Percentiles rank a stretch among this genome's conserved stretches.
These are phyloP conservation scores for Leptogaster cylindrica DNA, from an alignment of 2,888 invertebrate genomes.

Conservation along the genomic window DNA sequence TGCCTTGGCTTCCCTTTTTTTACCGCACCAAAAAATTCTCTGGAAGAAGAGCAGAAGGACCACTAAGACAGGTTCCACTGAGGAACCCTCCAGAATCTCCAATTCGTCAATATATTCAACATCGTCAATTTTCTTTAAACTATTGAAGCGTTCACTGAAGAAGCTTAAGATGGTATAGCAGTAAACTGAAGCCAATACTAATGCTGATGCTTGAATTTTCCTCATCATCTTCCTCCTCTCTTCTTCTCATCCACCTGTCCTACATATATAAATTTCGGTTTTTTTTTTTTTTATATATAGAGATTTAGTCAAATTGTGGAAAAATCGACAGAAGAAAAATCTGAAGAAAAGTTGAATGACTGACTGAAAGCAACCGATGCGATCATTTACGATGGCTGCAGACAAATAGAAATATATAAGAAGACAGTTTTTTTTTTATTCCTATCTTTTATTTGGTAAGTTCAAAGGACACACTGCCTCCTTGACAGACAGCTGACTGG, in stretches of 20 bases:
- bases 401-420: conserved; percentile 4
- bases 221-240: no score
- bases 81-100: conserved; percentile 11
- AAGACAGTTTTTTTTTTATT: no score
- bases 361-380: conserved; percentile 26
- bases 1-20: conserved; percentile 3
- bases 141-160: conserved; percentile 26
- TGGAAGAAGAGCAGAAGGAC: not conserved
- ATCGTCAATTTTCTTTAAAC: conserved; percentile 12
- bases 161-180: conserved; percentile 16
- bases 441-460: no score
- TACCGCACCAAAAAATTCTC: no score
- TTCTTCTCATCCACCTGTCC: no score
- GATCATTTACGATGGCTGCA: no score
- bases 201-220: not conserved
- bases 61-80: not conserved
- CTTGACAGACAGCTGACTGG: conserved; percentile 7
- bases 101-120: conserved; percentile 40
- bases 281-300: no score
- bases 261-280: no score
- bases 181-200: not conserved
- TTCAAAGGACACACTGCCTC: not conserved
- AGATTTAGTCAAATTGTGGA: conserved; percentile 13
- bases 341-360: conserved; percentile 24
- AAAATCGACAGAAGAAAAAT: conserved; percentile 36